Percentiles rank a stretch among this genome's conserved stretches.
Conservation (phyloP, 2,888 invertebrate species). For the Scotopteryx bipunctaria region DNA sequence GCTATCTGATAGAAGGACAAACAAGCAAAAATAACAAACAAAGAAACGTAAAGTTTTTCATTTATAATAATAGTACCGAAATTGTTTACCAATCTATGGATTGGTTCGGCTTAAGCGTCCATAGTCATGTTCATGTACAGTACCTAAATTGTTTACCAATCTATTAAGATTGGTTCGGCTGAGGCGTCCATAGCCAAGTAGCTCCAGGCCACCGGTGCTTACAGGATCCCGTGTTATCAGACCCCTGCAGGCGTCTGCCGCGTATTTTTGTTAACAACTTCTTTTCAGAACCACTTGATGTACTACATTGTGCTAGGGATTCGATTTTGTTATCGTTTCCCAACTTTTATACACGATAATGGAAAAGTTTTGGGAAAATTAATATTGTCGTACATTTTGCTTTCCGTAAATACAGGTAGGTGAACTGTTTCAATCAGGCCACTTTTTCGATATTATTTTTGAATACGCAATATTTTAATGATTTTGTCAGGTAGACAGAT, state of each 20-base stretch:
- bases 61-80: too few relatives aligned
- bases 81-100: too few relatives aligned
- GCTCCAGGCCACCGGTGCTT: constrained; percentile 14
- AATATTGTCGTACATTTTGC: constrained; percentile 2
- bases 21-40: too few relatives aligned
- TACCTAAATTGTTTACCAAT: constrained; percentile 8
- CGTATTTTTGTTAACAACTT: constrained; percentile 82
- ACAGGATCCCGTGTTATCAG: constrained; percentile 70
- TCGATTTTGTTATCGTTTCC: constrained; percentile 33
- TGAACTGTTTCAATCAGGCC: background rate
- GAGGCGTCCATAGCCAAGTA: constrained; percentile 1
- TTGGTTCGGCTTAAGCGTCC: too few relatives aligned
- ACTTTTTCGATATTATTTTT: too few relatives aligned
- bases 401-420: background rate
- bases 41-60: too few relatives aligned
- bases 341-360: constrained; percentile 29
- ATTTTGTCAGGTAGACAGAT: too few relatives aligned
- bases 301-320: constrained; percentile 48
- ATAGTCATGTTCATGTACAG: too few relatives aligned
- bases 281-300: constrained; percentile 71
- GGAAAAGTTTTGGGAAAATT: constrained; percentile 18
- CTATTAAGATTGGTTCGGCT: constrained; percentile 7
- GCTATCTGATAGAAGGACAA: too few relatives aligned
- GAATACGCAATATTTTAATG: too few relatives aligned
- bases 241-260: constrained; percentile 67